phyloP scores from a whole-genome alignment of 2,113 vertebrate genomes.

The Erpornis zantholeuca region DNA sequence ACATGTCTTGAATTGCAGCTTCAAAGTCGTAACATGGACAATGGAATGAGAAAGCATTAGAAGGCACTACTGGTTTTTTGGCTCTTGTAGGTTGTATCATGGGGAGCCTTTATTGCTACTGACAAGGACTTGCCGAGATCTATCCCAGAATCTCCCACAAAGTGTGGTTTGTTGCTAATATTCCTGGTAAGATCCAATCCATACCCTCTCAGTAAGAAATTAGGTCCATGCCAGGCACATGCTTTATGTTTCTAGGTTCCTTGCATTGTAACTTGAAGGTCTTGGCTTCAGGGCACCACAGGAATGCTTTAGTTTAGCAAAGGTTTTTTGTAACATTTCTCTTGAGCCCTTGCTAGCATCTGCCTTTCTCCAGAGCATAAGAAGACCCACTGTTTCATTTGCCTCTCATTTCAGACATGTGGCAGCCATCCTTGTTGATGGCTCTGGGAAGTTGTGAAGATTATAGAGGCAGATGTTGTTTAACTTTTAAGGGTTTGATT shows the following conservation, averaged over 20 bases:
- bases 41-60: background rate
- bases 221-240: background rate
- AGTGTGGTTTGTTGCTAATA: background rate
- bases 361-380: background rate
- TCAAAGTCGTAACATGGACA: background rate
- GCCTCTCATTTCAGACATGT: background rate
- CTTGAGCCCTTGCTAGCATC: background rate
- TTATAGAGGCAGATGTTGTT: background rate
- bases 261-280: background rate
- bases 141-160: background rate
- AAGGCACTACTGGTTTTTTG: background rate
- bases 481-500: background rate
- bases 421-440: conserved; percentile 13
- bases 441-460: background rate
- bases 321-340: background rate
- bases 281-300: background rate
- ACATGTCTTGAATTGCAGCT: background rate
- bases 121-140: background rate
- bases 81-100: background rate
- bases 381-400: background rate
- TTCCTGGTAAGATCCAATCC: background rate
- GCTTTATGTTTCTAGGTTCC: background rate
- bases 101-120: background rate
- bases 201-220: conserved; percentile 1
- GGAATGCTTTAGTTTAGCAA: background rate